Evolutionary conservation across 2,888 invertebrate species (phyloP).

Genomic region (Eurois occulta): DNA sequence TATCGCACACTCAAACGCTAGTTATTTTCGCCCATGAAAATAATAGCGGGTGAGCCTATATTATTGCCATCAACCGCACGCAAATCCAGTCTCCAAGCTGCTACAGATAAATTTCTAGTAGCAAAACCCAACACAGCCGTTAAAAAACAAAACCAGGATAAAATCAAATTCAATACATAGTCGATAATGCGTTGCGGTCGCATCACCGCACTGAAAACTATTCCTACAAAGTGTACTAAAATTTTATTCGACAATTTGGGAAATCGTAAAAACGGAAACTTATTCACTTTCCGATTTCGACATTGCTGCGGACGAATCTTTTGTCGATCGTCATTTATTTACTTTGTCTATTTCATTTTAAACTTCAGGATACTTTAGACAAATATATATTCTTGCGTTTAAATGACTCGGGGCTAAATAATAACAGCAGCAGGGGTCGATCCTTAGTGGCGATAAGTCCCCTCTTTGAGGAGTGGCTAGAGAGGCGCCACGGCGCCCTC

Average conservation of each 20-base stretch:
- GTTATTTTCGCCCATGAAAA: neutral
- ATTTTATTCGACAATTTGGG: constrained; percentile 48
- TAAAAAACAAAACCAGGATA: neutral
- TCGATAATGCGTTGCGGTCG: constrained; percentile 25
- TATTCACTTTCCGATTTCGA: constrained; percentile 42
- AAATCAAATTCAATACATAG: constrained; percentile 27
- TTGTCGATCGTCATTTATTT: constrained; percentile 12
- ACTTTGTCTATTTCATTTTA: constrained; percentile 8
- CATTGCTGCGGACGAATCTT: constrained; percentile 27
- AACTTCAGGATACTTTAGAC: neutral
- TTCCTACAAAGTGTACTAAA: constrained; percentile 38
- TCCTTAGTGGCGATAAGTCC: too few relatives aligned
- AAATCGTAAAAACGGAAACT: constrained; percentile 50
- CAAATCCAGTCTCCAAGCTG: neutral
- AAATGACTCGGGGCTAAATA: neutral
- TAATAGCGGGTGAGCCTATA: neutral
- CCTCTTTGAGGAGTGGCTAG: too few relatives aligned
- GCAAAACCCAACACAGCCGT: neutral
- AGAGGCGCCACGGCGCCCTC: too few relatives aligned
- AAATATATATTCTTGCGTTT: neutral
- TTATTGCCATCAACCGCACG: too few relatives aligned
- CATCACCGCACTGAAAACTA: constrained; percentile 41
- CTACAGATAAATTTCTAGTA: neutral
- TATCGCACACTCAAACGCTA: neutral
- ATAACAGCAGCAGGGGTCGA: too few relatives aligned